Percentiles rank a stretch among this genome's conserved stretches.
Conservation (phyloP, 2,797 vertebrate species). For the Clarias pachynema region DNA sequence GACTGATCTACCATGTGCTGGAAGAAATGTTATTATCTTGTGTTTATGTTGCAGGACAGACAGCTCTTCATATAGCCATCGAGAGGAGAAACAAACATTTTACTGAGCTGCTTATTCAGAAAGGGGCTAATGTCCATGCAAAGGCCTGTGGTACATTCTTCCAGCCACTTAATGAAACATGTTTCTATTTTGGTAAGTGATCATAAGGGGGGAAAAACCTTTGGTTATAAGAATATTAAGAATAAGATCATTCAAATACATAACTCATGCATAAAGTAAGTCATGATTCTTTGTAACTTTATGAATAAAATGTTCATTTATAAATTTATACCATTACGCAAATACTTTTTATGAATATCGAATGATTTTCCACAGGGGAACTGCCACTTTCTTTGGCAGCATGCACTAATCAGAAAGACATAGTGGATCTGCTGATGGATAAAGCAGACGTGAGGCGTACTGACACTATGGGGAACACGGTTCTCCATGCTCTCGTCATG, state of each 20-base stretch:
- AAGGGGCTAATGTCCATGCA: conserved; percentile 87
- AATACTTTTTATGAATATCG: neutral
- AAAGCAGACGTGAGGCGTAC: conserved; percentile 67
- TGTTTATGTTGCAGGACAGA: conserved; percentile 79
- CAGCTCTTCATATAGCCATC: conserved; percentile 92
- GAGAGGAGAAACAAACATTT: conserved; percentile 88
- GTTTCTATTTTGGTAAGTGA: conserved; percentile 93
- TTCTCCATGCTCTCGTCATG: conserved; percentile 89
- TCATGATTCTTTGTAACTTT: neutral
- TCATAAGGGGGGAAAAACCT: too few species aligned
- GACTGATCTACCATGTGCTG: neutral
- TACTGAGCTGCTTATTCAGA: conserved; percentile 85
- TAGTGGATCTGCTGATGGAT: conserved; percentile 88
- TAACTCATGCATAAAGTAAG: neutral
- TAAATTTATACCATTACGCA: neutral
- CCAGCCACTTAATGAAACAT: conserved; percentile 82
- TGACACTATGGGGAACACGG: conserved; percentile 90
- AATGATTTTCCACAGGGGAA: conserved; percentile 77
- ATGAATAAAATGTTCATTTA: neutral
- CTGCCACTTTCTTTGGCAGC: conserved; percentile 91
- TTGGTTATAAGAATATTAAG: neutral
- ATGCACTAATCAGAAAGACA: conserved; percentile 92
- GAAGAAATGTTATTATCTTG: neutral
- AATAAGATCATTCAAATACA: neutral
- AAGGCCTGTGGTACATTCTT: conserved; percentile 92